phyloP scores from a whole-genome alignment of 2,888 invertebrate genomes.

The Pilophorus perplexus region DNA sequence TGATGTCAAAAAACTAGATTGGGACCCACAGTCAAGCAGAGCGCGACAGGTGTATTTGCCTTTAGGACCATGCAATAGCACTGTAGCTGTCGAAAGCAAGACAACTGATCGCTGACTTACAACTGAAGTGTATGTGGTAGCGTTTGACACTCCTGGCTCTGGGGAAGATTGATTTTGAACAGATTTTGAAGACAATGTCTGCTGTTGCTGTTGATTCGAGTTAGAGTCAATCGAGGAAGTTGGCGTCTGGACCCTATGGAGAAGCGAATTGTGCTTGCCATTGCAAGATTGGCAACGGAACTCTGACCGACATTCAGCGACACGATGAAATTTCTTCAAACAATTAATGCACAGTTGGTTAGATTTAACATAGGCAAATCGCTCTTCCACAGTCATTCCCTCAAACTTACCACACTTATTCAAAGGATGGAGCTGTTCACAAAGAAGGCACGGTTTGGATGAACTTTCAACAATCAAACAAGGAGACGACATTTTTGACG shows the following conservation, averaged over 20 bases:
- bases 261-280: conserved; percentile 28
- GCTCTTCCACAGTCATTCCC: not conserved
- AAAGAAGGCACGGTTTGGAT: not conserved
- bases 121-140: not conserved
- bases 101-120: conserved; percentile 21
- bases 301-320: conserved; percentile 29
- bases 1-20: conserved; percentile 45
- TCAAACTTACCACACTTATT: not conserved
- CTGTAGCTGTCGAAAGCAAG: conserved; percentile 45
- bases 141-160: not conserved
- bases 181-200: not conserved
- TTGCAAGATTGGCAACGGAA: conserved; percentile 22
- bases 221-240: not conserved
- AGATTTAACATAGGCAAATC: conserved; percentile 13
- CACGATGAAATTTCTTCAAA: conserved; percentile 19
- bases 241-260: conserved; percentile 15
- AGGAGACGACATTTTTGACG: not conserved
- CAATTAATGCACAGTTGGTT: conserved; percentile 36
- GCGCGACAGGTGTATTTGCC: conserved; percentile 45
- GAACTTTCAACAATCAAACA: not conserved
- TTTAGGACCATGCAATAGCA: conserved; percentile 35
- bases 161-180: not conserved
- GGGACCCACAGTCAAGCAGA: conserved; percentile 46
- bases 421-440: not conserved
- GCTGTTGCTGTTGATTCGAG: not conserved